phyloP scores from a whole-genome alignment of 1,140 invertebrate genomes.

The Camponotus vicinus region DNA sequence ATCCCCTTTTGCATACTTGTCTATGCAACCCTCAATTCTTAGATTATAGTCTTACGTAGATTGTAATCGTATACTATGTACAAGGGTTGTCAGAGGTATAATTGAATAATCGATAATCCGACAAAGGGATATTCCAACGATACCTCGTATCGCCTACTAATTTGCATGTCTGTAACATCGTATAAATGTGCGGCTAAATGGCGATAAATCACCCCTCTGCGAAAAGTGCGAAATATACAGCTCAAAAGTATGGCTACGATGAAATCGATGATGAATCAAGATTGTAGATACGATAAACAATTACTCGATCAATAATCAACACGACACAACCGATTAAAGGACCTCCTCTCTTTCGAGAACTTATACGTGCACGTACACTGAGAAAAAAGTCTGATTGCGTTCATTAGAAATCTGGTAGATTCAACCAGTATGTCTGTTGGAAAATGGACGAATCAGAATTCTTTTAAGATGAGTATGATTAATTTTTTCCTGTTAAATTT shows the following conservation, averaged over 20 bases:
- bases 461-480: too few species aligned
- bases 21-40: not conserved
- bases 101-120: constrained; percentile 30
- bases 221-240: not conserved
- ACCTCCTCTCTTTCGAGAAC: constrained; percentile 9
- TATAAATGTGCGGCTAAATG: constrained; percentile 36
- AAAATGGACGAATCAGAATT: too few species aligned
- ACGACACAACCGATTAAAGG: constrained; percentile 19
- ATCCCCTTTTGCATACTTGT: not conserved
- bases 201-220: constrained; percentile 36
- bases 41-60: too few species aligned
- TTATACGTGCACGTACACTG: not conserved
- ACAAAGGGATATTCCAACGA: not conserved
- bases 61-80: not conserved
- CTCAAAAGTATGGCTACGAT: not conserved
- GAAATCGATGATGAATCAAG: constrained; percentile 49
- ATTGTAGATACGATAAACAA: constrained; percentile 36
- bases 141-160: not conserved
- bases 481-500: too few species aligned
- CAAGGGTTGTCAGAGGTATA: not conserved
- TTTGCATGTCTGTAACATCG: constrained; percentile 11
- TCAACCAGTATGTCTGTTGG: too few species aligned
- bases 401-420: too few species aligned
- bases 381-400: too few species aligned
- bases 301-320: constrained; percentile 2